Percentiles rank a stretch among this genome's conserved stretches.
Evolutionary conservation across 53 echinoderm and acorn worm genomes (phyloP).

Genomic region (Holothuria leucospilota): DNA sequence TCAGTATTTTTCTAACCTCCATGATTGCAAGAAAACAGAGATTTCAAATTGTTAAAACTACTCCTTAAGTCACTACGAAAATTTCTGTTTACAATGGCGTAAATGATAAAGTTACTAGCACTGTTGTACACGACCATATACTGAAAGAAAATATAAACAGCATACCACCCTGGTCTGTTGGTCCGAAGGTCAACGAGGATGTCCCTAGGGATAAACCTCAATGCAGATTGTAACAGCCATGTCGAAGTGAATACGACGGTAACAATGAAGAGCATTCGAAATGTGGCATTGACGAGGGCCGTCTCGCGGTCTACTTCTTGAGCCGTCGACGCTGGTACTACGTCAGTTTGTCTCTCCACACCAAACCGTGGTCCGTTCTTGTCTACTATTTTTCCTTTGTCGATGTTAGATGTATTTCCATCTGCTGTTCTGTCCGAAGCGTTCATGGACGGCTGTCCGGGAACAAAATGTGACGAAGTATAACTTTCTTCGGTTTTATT

Average conservation of each 20-base stretch:
- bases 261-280: slow-evolving; percentile 10
- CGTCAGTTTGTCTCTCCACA: too few relatives aligned
- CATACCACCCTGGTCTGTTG: background rate
- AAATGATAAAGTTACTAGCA: background rate
- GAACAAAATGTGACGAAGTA: background rate
- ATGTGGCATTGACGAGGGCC: slow-evolving; percentile 8
- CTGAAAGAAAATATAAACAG: background rate
- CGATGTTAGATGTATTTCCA: too few relatives aligned
- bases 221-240: background rate
- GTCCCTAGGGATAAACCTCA: background rate
- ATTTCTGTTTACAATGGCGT: background rate
- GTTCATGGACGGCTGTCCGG: background rate
- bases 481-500: background rate
- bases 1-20: too few relatives aligned
- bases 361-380: too few relatives aligned
- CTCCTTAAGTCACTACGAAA: background rate
- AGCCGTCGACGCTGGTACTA: background rate
- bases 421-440: background rate
- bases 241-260: slow-evolving; percentile 6
- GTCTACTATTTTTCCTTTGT: too few relatives aligned
- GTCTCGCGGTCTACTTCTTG: background rate
- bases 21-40: too few relatives aligned
- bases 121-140: background rate
- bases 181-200: background rate
- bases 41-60: background rate